Base-by-base conservation (phyloP, 2,888 invertebrate species). In the Melanostoma scalare region DNA sequence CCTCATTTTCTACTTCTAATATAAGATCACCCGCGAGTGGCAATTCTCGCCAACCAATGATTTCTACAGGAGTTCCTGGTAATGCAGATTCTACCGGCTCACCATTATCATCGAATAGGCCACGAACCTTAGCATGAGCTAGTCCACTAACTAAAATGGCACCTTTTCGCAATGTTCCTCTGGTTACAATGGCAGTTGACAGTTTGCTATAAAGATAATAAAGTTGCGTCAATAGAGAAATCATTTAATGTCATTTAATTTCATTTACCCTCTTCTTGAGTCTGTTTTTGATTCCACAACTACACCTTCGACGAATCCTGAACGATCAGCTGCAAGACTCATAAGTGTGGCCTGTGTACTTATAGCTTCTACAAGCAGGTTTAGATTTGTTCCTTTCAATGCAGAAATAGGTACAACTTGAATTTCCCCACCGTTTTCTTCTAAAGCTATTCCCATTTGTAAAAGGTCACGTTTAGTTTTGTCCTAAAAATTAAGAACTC, bases 351-450 rank as follows among this genome's bases (percentile, higher is more conserved):
- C 96, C 90, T 97, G 96, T 4, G 95, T 92, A 8, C 94, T 93
- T 65, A 99, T 93, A 0, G 97, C 96, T 88, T 99, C 98, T 60
- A 96, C 94, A 65, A 99, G 92, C 1, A 93, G 92, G 71, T 95
- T 92, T 36, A 99, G 91, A 90, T 98, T 96, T 3, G 93, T 94
- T 72, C 94, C 94, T 91, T 96, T 95, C 0, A 98, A 92, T 0
- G 99, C 99, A 0, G 99, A 99, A 79, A 99, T 95, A 0, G 96
- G 95, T 68, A 99, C 94, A 3, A 95, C 94, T 91, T 98, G 99
- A 1, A 97, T 93, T 81, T 99, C 98, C 0, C 99, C 99, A 0
- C 99, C 99, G 68, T 95, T 90, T 10, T 95, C 95, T 91, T 99
- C 99, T 52, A 97, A 93, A 35, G 95, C 92, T 6, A 99, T 92